phyloP scores from a whole-genome alignment of 2,888 invertebrate genomes.

The Andrena chrysosceles region DNA sequence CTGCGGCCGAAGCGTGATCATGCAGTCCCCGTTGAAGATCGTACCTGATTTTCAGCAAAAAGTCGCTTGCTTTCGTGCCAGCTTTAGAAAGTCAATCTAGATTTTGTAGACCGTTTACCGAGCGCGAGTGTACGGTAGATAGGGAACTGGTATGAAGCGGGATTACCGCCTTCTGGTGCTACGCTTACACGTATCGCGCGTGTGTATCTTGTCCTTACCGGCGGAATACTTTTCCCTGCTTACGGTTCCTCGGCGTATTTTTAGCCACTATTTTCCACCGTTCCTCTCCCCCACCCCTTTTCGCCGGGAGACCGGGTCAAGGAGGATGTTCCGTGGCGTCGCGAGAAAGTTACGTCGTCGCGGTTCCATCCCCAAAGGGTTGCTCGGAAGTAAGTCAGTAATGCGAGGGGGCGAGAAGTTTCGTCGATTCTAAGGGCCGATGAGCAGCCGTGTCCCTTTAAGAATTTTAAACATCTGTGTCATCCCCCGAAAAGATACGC shows the following conservation, averaged over 20 bases:
- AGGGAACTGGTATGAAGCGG: slow-evolving; percentile 53
- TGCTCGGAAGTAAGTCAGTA: slow-evolving; percentile 79
- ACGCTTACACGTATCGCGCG: slow-evolving; percentile 46
- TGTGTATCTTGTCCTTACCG: slow-evolving; percentile 37
- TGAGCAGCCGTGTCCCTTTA: slow-evolving; percentile 67
- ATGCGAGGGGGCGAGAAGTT: slow-evolving; percentile 69
- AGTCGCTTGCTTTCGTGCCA: slow-evolving; percentile 72
- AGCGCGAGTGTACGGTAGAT: slow-evolving; percentile 51
- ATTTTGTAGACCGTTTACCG: slow-evolving; percentile 65
- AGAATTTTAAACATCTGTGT: slow-evolving; percentile 61
- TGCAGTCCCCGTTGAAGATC: slow-evolving; percentile 67
- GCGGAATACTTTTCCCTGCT: slow-evolving; percentile 15
- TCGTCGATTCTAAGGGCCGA: slow-evolving; percentile 60
- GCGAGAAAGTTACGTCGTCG: slow-evolving; percentile 46
- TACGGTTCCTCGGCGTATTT: slow-evolving; percentile 2
- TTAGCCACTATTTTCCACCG: not conserved
- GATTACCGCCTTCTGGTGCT: slow-evolving; percentile 56
- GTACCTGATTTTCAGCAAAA: slow-evolving; percentile 69
- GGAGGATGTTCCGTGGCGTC: not conserved
- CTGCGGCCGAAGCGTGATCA: slow-evolving; percentile 74
- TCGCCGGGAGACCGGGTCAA: not conserved
- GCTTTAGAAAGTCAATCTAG: slow-evolving; percentile 74
- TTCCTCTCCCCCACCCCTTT: not conserved
- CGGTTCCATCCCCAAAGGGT: slow-evolving; percentile 70
- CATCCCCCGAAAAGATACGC: not conserved